Conservation (phyloP, 2,888 invertebrate genomes). For the Myopa testacea region DNA sequence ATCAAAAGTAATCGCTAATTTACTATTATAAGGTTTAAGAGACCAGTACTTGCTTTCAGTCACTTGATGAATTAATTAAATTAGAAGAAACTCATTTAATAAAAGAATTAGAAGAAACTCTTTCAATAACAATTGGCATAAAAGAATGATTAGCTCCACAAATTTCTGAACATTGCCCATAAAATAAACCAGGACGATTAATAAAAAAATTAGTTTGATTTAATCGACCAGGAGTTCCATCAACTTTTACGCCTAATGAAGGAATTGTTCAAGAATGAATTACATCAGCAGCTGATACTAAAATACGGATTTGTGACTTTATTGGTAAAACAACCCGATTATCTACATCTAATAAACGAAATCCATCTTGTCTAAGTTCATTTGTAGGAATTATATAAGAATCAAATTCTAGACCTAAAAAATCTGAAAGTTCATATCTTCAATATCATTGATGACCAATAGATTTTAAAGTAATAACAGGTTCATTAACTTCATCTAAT, state of each 20-base stretch:
- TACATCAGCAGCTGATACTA: constrained; percentile 76
- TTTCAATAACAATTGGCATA: constrained; percentile 80
- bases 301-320: constrained; percentile 74
- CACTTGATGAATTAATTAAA: constrained; percentile 72
- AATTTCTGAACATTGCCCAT: constrained; percentile 71
- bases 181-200: constrained; percentile 74
- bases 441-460: constrained; percentile 78
- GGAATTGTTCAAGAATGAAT: constrained; percentile 64
- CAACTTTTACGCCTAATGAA: constrained; percentile 65
- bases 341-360: constrained; percentile 75
- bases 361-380: constrained; percentile 66
- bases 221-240: constrained; percentile 76
- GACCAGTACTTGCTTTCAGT: constrained; percentile 78
- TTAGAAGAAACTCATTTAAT: constrained; percentile 71
- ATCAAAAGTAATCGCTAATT: constrained; percentile 68
- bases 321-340: constrained; percentile 73
- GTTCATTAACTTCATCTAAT: constrained; percentile 74
- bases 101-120: constrained; percentile 71
- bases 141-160: constrained; percentile 84
- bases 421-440: constrained; percentile 76
- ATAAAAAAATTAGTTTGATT: constrained; percentile 75
- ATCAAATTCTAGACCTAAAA: constrained; percentile 73
- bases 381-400: constrained; percentile 73
- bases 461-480: constrained; percentile 72
- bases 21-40: constrained; percentile 76